These are phyloP conservation scores for Salminus brasiliensis DNA, from an alignment of 2,113 vertebrate genomes.

Conservation along the genomic window DNA sequence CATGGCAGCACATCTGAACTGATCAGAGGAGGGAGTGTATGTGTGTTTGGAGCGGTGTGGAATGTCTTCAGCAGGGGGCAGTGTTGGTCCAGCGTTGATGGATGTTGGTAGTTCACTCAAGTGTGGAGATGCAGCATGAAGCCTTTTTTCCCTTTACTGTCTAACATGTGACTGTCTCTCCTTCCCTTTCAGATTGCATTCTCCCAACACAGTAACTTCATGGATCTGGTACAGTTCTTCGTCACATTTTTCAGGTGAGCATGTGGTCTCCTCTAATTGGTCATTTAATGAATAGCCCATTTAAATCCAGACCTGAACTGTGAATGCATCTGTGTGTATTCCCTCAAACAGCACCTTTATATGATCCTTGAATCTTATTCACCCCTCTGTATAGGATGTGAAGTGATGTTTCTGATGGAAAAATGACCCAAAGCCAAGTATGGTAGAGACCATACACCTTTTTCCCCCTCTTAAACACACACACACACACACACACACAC, in stretches of 20 bases:
- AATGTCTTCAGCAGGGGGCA: constrained; percentile 51
- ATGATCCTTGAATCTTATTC: not conserved
- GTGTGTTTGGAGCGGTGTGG: not conserved
- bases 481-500: too few species aligned
- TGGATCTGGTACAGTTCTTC: constrained; percentile 99
- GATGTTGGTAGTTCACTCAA: not conserved
- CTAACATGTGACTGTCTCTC: not conserved
- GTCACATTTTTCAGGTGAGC: constrained; percentile 98
- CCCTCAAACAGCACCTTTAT: not conserved
- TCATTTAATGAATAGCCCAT: not conserved
- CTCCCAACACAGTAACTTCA: constrained; percentile 99
- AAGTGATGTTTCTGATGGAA: not conserved
- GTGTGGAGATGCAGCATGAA: constrained; percentile 3
- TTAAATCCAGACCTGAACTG: not conserved
- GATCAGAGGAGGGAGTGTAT: not conserved
- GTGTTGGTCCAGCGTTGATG: constrained; percentile 31
- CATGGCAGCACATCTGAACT: not conserved
- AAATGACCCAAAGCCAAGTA: not conserved
- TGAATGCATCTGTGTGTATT: not conserved
- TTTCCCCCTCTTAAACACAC: constrained; percentile 48
- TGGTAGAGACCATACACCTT: not conserved
- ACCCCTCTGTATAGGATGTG: not conserved
- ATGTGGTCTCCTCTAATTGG: not conserved
- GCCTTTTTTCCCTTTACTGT: not conserved
- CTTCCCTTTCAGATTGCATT: constrained; percentile 89